Evolutionary conservation across 1,140 invertebrate species (phyloP), one percentile per base, ranked within the genome.

Genomic region (Hylaeus anthracinus): DNA sequence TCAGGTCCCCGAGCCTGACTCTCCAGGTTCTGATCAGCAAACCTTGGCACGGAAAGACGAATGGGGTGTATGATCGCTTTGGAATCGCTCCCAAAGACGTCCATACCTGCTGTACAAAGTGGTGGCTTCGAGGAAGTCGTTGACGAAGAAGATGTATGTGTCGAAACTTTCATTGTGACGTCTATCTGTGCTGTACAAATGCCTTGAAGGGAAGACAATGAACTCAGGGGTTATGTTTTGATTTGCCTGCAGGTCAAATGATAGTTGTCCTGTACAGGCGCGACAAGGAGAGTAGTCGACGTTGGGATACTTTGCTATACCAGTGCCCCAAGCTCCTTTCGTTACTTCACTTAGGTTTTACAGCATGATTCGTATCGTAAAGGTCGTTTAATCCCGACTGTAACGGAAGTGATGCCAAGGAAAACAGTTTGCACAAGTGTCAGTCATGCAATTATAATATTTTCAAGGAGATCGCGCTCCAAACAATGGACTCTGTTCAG

Each of bases 121-220:
- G 58, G 72, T 73, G 41, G 53, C 74, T 76, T 60, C 6, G 12
- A 15, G 48, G 14, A 63, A 12, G 8, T 12, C 55, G 60, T 63
- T 12, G 39, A 51, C 15, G 66, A 48, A 45, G 43, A 69, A 14
- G 37, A n/a, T 45, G 5, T 39, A 3, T n/a, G 51, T 58, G 53
- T 10, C 37, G 1, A 9, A 12, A 39, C 26, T 26, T 69, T 26
- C 1, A 37, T 76, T 76, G 74, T 76, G 55, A 26, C 10, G 74
- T 70, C 65, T 43, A 58, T 58, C 8, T 41, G 55, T 12, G 74
- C 74, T 70, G 74, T 76, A 76, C 63, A 69, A 76, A 76, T 12
- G 53, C 74, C 65, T 76, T 41, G 10, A 14, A 51, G 65, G 9
- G 43, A 58, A 39, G 53, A 75, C n/a, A 12, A n/a, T 51, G 6